These are phyloP conservation scores for Cylloceria caligata DNA, from an alignment of 2,888 invertebrate genomes.

Conservation along the genomic window DNA sequence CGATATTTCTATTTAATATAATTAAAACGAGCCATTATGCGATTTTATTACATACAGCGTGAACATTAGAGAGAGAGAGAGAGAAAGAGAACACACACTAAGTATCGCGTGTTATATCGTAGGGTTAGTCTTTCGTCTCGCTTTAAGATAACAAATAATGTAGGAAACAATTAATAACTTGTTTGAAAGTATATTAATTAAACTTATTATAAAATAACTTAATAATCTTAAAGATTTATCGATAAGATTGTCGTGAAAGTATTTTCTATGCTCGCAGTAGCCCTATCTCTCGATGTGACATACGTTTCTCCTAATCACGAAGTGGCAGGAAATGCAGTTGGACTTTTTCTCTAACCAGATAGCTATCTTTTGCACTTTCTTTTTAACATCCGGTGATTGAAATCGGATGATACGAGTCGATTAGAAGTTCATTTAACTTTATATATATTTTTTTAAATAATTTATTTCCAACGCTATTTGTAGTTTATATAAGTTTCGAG, in stretches of 20 bases:
- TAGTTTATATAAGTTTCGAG: neutral
- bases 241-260: conserved; percentile 7
- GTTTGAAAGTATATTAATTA: neutral
- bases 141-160: no score
- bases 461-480: neutral
- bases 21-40: no score
- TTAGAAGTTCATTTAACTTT: neutral
- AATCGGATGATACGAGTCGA: neutral
- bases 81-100: no score
- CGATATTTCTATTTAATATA: no score
- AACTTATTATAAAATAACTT: neutral
- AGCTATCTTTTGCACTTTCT: conserved; percentile 62
- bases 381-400: conserved; percentile 22
- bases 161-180: neutral
- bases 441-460: conserved; percentile 6
- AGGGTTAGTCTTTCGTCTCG: no score
- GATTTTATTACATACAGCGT: no score
- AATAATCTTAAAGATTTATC: conserved; percentile 1
- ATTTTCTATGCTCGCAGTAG: neutral
- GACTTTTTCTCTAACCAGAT: conserved; percentile 58
- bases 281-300: neutral
- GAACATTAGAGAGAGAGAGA: no score
- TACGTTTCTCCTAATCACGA: conserved; percentile 51
- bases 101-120: no score
- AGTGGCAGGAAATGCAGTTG: conserved; percentile 57